Percentiles rank a stretch among this genome's conserved stretches.
Evolutionary conservation across 2,797 vertebrate species (phyloP).

Genomic region (Falco concolor): DNA sequence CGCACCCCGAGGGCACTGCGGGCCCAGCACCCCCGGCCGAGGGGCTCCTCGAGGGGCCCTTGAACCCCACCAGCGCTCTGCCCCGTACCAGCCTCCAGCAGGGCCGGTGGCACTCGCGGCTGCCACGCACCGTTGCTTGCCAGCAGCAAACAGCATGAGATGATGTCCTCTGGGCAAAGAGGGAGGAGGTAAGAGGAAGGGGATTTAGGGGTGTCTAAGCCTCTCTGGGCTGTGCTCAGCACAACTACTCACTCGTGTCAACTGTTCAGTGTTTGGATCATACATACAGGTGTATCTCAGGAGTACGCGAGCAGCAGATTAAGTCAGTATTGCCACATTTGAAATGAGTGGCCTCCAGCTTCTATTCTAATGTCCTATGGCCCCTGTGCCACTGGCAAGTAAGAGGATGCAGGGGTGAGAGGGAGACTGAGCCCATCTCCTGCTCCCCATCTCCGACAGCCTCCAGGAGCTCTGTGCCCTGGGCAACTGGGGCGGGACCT

Average conservation of each 20-base stretch:
- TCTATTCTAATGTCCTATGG: too few species aligned
- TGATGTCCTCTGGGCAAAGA: background rate
- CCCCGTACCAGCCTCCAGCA: background rate
- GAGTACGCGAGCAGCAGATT: background rate
- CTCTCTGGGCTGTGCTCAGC: background rate
- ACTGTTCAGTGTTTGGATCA: background rate
- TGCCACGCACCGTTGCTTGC: background rate
- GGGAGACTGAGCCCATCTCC: background rate
- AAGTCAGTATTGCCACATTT: background rate
- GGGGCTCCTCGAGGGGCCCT: background rate
- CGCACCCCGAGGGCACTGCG: background rate
- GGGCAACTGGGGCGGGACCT: background rate
- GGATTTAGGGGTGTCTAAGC: background rate
- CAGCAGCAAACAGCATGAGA: background rate
- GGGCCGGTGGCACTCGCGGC: background rate
- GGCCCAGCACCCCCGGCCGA: background rate
- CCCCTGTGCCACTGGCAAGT: background rate
- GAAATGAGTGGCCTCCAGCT: background rate
- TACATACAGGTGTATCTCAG: fast-evolving
- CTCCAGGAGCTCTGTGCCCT: background rate
- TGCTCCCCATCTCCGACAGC: background rate
- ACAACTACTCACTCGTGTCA: background rate
- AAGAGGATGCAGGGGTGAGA: fast-evolving
- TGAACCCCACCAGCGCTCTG: background rate
- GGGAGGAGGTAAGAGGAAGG: background rate